Evolutionary conservation across 1,140 invertebrate genomes (phyloP), one percentile per base, ranked within the genome.

Genomic region (Rhopalosiphum padi): DNA sequence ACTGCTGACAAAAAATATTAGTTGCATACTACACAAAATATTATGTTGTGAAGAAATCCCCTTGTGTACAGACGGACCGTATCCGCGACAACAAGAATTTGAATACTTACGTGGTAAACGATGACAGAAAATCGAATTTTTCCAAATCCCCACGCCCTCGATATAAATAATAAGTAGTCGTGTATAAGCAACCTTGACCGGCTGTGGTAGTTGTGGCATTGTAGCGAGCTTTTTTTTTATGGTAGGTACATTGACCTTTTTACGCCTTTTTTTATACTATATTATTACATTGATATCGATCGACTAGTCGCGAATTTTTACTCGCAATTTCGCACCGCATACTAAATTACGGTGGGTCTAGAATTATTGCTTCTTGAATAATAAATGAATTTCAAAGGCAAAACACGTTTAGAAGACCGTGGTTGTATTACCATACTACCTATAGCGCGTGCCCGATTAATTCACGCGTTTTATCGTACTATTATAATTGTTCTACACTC

Each of bases 51-150:
- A 46, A 46, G 41, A 46, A 25, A 4, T 1, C 90, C 23, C 5
- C 35, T 18, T 23, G 48, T 37, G 88, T 46, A 51, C 15, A 2
- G 48, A n/a, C 15, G 22, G 37, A 30, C 18, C 41, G 25, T 51
- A 53, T 60, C 11, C 35, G 1, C 43, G 5, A 46, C 30, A 23
- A 4, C 25, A 48, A n/a, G 22, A 83, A 77, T 91, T 82, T 35
- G n/a, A 77, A 46, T 46, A 48, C 2, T 48, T 43, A 30, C 51
- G 18, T 4, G 15, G 22, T 88, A 89, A 43, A 91, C 30, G 35
- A 89, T 91, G 90, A 77, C 82, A 86, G 82, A 86, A 93, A 93
- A 93, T 93, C 91, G 91, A 93, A 93, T 48, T 93, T 93, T 48
- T 55, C 82, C 82, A 86, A 83, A 90, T 41, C 8, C 83, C 87